These are phyloP conservation scores for Porites evermanni DNA, from an alignment of 92 coral and sea anemone species.

Conservation along the genomic window DNA sequence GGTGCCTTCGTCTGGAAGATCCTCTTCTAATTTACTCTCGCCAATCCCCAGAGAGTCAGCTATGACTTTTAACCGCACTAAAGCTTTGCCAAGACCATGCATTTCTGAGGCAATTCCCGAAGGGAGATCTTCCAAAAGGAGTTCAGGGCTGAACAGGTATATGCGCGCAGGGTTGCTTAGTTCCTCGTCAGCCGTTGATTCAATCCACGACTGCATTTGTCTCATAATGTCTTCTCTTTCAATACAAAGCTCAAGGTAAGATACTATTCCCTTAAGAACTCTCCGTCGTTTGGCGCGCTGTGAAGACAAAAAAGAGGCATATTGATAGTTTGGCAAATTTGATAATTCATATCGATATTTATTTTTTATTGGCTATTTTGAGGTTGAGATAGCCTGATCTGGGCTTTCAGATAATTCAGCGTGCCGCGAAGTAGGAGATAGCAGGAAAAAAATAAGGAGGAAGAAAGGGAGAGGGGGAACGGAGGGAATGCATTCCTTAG, in stretches of 20 bases:
- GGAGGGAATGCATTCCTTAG: too few relatives aligned
- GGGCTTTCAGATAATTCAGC: too few relatives aligned
- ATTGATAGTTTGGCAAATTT: too few relatives aligned
- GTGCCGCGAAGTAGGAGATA: too few relatives aligned
- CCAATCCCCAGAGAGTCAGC: slow-evolving; percentile 93
- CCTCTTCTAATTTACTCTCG: slow-evolving; percentile 32
- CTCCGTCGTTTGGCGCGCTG: slow-evolving; percentile 73
- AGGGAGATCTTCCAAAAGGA: slow-evolving; percentile 66
- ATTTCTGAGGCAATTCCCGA: slow-evolving; percentile 50
- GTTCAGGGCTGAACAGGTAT: slow-evolving; percentile 66
- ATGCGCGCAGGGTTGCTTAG: slow-evolving; percentile 16
- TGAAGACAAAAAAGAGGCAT: background rate
- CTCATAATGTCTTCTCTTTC: slow-evolving; percentile 81
- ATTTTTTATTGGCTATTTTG: too few relatives aligned
- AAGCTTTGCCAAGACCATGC: slow-evolving; percentile 31
- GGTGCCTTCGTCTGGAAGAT: slow-evolving; percentile 23
- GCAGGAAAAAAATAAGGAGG: too few relatives aligned
- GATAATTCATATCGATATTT: too few relatives aligned
- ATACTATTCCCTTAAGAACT: slow-evolving; percentile 62
- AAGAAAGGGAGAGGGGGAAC: too few relatives aligned
- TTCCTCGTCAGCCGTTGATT: slow-evolving; percentile 68
- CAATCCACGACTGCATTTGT: slow-evolving; percentile 84
- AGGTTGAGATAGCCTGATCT: too few relatives aligned
- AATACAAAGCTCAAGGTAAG: slow-evolving; percentile 68
- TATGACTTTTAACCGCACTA: slow-evolving; percentile 68